A percentile compares a stretch with the other conserved stretches of the same genome.
Evolutionary conservation across 2,888 invertebrate species (phyloP).

Genomic region (Taphrorychus bicolor): DNA sequence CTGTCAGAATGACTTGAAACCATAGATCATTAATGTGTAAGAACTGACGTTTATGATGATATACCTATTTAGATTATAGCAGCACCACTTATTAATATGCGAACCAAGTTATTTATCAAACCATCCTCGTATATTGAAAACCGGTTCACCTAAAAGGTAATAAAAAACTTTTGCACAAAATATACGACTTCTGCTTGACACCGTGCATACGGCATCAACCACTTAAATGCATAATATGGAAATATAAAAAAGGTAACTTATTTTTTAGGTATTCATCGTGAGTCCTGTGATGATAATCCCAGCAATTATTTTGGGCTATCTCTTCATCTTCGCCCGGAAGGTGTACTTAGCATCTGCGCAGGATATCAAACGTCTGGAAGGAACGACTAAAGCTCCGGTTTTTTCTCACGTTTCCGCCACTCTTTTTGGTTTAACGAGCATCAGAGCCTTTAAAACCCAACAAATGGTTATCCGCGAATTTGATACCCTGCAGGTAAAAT

Average conservation of each 20-base stretch:
- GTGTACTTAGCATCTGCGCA: slow-evolving; percentile 76
- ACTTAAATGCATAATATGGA: too few relatives aligned
- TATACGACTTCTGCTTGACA: too few relatives aligned
- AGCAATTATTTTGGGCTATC: slow-evolving; percentile 66
- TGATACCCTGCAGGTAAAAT: slow-evolving; percentile 59
- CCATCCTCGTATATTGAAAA: too few relatives aligned
- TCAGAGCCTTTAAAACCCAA: slow-evolving; percentile 79
- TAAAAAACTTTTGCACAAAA: too few relatives aligned
- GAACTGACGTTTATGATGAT: too few relatives aligned
- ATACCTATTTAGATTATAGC: too few relatives aligned
- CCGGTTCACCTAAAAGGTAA: too few relatives aligned
- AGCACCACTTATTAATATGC: too few relatives aligned
- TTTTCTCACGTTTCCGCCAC: slow-evolving; percentile 91
- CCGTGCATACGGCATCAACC: too few relatives aligned
- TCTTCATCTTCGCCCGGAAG: slow-evolving; percentile 70
- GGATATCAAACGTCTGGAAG: slow-evolving; percentile 72
- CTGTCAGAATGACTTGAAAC: too few relatives aligned
- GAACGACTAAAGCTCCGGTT: slow-evolving; percentile 76
- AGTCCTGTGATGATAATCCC: slow-evolving; percentile 73
- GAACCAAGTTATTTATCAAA: too few relatives aligned
- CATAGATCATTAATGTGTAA: too few relatives aligned
- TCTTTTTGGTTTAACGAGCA: slow-evolving; percentile 84
- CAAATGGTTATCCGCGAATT: slow-evolving; percentile 77
- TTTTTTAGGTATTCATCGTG: slow-evolving; percentile 65
- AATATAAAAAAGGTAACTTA: neutral